A percentile compares a stretch with the other conserved stretches of the same genome.
These are phyloP conservation scores for Phymanthus crucifer DNA, from an alignment of 92 coral and sea anemone genomes.

Conservation along the genomic window DNA sequence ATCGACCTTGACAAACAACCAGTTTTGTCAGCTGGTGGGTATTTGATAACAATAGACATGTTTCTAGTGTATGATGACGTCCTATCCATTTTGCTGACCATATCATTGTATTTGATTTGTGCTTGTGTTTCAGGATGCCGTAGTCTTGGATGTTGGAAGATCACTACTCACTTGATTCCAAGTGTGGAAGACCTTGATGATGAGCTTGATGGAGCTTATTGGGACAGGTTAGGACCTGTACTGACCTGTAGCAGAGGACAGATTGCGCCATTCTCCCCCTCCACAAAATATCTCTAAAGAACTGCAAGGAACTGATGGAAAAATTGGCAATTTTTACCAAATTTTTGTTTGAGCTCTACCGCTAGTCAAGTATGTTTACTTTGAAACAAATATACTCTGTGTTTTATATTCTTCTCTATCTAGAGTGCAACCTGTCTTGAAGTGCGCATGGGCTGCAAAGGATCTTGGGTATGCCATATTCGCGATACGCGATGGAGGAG, in stretches of 20 bases:
- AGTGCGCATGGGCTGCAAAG: constrained; percentile 81
- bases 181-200: constrained; percentile 77
- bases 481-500: constrained; percentile 89
- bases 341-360: too few relatives aligned
- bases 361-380: too few relatives aligned
- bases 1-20: not conserved
- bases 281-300: too few relatives aligned
- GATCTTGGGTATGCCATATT: constrained; percentile 53
- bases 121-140: constrained; percentile 48
- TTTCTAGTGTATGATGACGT: not conserved
- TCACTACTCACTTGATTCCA: constrained; percentile 32
- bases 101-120: not conserved
- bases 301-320: too few relatives aligned
- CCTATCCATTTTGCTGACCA: not conserved
- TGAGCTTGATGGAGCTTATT: constrained; percentile 84
- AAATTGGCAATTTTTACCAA: too few relatives aligned
- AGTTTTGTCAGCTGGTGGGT: not conserved
- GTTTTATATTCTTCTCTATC: not conserved
- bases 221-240: constrained; percentile 77
- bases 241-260: not conserved
- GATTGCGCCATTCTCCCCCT: too few relatives aligned
- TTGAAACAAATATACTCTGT: too few relatives aligned
- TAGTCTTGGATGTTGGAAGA: constrained; percentile 87
- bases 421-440: constrained; percentile 74
- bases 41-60: not conserved